These are phyloP conservation scores for Arctopsyche grandis DNA, from an alignment of 1,140 invertebrate species.

Conservation along the genomic window DNA sequence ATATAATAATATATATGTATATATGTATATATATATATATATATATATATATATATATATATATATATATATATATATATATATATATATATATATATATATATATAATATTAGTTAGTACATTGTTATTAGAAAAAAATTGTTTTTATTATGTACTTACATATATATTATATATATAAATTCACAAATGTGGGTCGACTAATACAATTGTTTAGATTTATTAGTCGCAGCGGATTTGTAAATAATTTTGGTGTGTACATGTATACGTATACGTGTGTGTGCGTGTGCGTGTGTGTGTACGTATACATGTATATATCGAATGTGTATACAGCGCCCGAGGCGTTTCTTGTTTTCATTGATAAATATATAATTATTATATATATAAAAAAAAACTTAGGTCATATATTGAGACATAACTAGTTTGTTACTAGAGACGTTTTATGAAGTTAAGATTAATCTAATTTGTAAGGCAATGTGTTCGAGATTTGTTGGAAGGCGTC, in stretches of 20 bases:
- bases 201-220: slow-evolving; percentile 25
- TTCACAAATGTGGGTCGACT: slow-evolving; percentile 16
- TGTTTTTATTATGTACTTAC: slow-evolving; percentile 48
- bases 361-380: slow-evolving; percentile 42
- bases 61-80: slow-evolving; percentile 40
- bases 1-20: slow-evolving; percentile 38
- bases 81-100: slow-evolving; percentile 3
- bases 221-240: slow-evolving; percentile 20
- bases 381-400: slow-evolving; percentile 41
- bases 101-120: slow-evolving; percentile 50
- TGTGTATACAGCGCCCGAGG: slow-evolving; percentile 37
- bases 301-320: slow-evolving; percentile 17
- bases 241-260: background rate
- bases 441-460: slow-evolving; percentile 53
- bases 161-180: slow-evolving; percentile 35
- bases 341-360: slow-evolving; percentile 52
- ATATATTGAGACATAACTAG: slow-evolving; percentile 54
- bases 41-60: slow-evolving; percentile 31
- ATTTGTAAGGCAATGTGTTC: slow-evolving; percentile 51
- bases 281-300: slow-evolving; percentile 18
- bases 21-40: slow-evolving; percentile 26
- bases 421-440: slow-evolving; percentile 55
- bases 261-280: slow-evolving; percentile 28
- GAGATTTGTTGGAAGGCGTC: slow-evolving; percentile 51
- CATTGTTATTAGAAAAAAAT: slow-evolving; percentile 54